Base-by-base conservation (phyloP, 2,888 invertebrate genomes). In the Drosophila falleni region DNA sequence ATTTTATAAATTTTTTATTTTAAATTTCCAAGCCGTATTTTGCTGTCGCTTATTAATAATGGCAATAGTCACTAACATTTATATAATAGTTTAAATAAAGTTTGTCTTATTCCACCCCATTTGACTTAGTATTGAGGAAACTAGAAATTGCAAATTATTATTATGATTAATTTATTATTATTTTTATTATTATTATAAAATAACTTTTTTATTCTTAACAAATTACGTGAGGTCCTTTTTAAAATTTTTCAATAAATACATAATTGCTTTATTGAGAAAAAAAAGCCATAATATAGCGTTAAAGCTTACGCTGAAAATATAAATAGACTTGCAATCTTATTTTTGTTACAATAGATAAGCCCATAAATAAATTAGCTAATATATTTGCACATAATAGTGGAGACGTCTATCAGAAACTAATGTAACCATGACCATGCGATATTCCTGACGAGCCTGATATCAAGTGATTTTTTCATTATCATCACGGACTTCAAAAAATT, bases 371-470 rank as follows among this genome's bases (percentile, higher is more conserved):
- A 65, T 66, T 35, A 37, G n/a, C 23, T 31, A 26, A 33, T 50
- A 35, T 9, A 26, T 11, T 10, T 42, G 47, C 53, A 35, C 33
- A 16, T 16, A 15, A 19, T 49, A 4, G 13, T 35, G 1, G 16
- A 23, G 16, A 54, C 11, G 33, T 49, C 23, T 44, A 39, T 37
- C 42, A 63, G 61, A 69, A 58, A 15, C 4, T 39, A 39, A 26
- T 51, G 63, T 76, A 77, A 76, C 47, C 64, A 73, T 76, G 73
- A 77, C 19, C 11, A 8, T 16, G 54, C 78, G 39, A 0, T 15
- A 47, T 71, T 54, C 0, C 8, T 46, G 29, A 35, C 42, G 31
- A 33, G 13, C 9, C 29, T 15, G 23, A 19, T 65, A 37, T 35
- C 35, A 50, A 46, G 6, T 29, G 35, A 33, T 29, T 44, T 10